Evolutionary conservation across 2,113 vertebrate species (phyloP).

Genomic region (Natator depressus): DNA sequence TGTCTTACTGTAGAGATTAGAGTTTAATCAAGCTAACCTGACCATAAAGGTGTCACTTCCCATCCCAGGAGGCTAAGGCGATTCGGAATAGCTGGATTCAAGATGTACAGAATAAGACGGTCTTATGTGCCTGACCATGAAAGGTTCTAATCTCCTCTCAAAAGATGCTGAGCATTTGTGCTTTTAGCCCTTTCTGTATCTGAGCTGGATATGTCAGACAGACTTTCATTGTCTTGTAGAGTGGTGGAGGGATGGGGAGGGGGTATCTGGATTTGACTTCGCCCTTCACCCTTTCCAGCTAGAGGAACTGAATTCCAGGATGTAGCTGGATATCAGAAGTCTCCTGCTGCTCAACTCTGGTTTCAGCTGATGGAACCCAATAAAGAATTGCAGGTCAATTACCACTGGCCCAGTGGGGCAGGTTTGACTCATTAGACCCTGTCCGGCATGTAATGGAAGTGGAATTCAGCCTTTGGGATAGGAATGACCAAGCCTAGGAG

Average conservation of each 20-base stretch:
- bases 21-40: background rate
- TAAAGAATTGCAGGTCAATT: background rate
- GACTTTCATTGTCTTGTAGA: background rate
- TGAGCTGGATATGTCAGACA: background rate
- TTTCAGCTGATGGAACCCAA: background rate
- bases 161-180: background rate
- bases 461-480: background rate
- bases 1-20: background rate
- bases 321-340: background rate
- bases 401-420: background rate
- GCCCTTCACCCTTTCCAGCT: background rate
- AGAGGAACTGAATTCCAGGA: background rate
- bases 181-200: background rate
- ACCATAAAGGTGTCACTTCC: fast-evolving
- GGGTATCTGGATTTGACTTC: background rate
- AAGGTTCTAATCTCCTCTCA: background rate
- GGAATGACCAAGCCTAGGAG: background rate
- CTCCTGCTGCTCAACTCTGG: background rate
- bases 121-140: background rate
- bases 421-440: background rate
- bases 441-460: background rate
- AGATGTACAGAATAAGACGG: background rate
- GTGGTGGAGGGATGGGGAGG: no score
- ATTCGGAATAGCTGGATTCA: background rate
- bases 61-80: background rate